Base-by-base conservation (phyloP, 2,113 vertebrate species). In the Ceyx margarethae region DNA sequence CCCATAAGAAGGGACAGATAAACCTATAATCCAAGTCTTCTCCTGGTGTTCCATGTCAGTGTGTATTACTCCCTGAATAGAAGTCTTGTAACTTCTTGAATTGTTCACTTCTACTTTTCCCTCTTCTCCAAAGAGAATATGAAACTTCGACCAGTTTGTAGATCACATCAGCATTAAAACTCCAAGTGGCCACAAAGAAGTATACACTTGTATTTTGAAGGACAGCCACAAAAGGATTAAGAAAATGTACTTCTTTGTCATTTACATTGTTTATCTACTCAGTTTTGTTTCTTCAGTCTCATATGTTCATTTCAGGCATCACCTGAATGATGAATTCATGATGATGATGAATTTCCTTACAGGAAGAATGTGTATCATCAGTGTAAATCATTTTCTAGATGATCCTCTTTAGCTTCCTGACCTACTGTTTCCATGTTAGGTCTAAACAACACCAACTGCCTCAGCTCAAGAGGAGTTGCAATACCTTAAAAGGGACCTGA, bases 1-100 rank as follows among this genome's bases (percentile, higher is more conserved):
- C 81, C 15, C n/a, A 13, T 79, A 79, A 90, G 92, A 89, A 85
- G 61, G 64, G 75, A 77, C 83, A 93, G 95, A 96, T 67, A 87
- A 93, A 95, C 80, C 87, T 84, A 71, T 42, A 89, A 84, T 95
- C 89, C 56, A 48, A 93, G 81, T 40, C 91, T 95, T 91, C 93
- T 93, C 73, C 81, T 94, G 88, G 65, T 89, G 42, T 87, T 91
- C 85, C 62, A 45, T 73, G 78, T 64, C 84, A 56, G 57, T 7
- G 6, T 54, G 46, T 65, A 68, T 83, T 87, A 48, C 6, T 78
- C 35, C 26, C 85, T 46, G 20, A 45, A 68, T 68, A 77, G 65
- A 81, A 88, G 72, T 48, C 33, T 57, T 61, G 10, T 28, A 76
- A 50, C 42, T 95, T 79, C 37, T 71, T 60, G 50, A 79, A 90